Conservation (phyloP, 2,113 vertebrate genomes). For the Circaetus gallicus region DNA sequence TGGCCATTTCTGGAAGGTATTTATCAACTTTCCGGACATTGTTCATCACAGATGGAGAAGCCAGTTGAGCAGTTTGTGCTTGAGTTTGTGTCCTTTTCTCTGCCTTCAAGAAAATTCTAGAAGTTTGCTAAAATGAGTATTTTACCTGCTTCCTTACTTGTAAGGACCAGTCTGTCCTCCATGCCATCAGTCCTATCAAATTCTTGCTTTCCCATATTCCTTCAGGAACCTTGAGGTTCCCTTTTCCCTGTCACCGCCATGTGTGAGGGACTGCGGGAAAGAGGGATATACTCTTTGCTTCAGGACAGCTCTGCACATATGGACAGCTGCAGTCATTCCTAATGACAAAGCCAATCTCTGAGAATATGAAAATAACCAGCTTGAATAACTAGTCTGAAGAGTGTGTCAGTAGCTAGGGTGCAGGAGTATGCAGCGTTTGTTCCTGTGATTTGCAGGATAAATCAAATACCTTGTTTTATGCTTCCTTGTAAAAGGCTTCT, state of each 20-base stretch:
- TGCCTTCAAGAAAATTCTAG: background rate
- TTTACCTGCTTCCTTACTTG: background rate
- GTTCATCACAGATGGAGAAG: background rate
- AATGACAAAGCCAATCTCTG: background rate
- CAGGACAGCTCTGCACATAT: background rate
- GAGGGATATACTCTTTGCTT: background rate
- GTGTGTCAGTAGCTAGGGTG: background rate
- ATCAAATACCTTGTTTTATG: conserved; percentile 17
- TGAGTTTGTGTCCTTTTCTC: background rate
- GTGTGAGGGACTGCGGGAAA: background rate
- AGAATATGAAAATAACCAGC: background rate
- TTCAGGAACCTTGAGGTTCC: background rate
- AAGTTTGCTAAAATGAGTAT: background rate
- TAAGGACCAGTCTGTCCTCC: background rate
- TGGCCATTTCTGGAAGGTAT: background rate
- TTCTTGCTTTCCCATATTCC: background rate
- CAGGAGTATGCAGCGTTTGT: background rate
- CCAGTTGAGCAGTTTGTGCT: background rate
- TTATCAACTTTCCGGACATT: background rate
- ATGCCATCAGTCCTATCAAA: background rate
- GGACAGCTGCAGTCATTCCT: background rate
- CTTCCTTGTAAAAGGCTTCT: background rate
- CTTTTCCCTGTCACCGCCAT: accelerated
- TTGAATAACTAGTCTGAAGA: background rate
- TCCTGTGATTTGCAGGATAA: conserved; percentile 9